Conservation (phyloP, 2,113 vertebrate species). For the Morone chrysops region DNA sequence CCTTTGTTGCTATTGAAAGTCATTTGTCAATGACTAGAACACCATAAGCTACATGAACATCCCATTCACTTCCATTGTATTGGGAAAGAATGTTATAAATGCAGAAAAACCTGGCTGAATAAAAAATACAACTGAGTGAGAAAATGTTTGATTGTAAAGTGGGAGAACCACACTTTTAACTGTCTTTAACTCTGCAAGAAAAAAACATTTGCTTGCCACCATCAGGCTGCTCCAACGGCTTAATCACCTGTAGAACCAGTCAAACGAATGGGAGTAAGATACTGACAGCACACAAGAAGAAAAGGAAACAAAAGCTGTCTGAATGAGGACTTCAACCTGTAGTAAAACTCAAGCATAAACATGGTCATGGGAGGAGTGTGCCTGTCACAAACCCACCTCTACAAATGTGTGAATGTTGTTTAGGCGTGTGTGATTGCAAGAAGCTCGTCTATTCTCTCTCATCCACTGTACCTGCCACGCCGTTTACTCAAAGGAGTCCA, state of each 20-base stretch:
- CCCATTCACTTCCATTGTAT: background rate
- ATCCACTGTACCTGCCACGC: conserved; percentile 7
- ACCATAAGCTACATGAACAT: background rate
- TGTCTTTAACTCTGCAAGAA: background rate
- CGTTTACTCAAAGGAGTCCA: conserved; percentile 3
- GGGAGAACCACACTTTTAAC: background rate
- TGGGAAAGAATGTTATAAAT: background rate
- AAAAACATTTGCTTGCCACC: background rate
- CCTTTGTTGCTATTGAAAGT: background rate
- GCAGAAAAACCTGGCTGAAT: background rate
- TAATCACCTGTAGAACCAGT: background rate
- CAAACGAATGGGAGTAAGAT: background rate
- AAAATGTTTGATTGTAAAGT: background rate
- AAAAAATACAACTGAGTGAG: background rate
- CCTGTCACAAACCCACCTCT: conserved; percentile 32
- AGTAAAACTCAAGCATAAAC: background rate
- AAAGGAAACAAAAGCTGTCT: background rate
- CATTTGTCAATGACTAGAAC: background rate
- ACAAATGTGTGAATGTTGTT: conserved; percentile 22
- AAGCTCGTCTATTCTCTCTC: conserved; percentile 3
- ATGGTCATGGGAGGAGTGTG: conserved; percentile 8
- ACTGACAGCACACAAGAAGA: no score
- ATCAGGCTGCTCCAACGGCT: background rate
- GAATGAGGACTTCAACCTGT: background rate
- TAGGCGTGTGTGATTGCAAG: conserved; percentile 3